These are phyloP conservation scores for Sebastes matsubarae DNA, from an alignment of 2,797 vertebrate species.

Conservation along the genomic window DNA sequence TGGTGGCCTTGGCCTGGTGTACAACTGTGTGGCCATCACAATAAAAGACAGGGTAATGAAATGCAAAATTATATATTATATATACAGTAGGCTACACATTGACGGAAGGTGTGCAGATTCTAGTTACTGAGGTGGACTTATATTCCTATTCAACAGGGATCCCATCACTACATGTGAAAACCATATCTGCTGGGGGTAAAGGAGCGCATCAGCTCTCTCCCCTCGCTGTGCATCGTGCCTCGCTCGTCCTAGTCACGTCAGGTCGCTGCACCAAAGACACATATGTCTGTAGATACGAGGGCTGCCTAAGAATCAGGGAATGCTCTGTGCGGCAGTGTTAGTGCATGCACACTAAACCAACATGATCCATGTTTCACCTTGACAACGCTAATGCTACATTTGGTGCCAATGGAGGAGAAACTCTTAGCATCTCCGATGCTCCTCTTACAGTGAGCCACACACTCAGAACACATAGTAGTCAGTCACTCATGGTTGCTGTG, in stretches of 20 bases:
- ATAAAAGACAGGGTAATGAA: not conserved
- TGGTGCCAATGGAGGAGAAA: not conserved
- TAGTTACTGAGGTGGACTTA: not conserved
- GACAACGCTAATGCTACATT: not conserved
- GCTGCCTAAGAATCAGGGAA: not conserved
- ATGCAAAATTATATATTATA: not conserved
- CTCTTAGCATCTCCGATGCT: not conserved
- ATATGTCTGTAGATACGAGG: not conserved
- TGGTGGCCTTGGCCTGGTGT: not conserved
- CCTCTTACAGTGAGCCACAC: not conserved
- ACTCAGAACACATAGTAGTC: not conserved
- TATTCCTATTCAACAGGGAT: slow-evolving; percentile 1
- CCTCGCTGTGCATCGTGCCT: not conserved
- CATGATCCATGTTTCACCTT: not conserved
- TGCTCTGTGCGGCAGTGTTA: not conserved
- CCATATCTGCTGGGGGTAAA: not conserved
- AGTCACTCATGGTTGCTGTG: not conserved
- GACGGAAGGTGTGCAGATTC: not conserved
- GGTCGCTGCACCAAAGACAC: slow-evolving; percentile 16
- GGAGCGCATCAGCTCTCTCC: not conserved
- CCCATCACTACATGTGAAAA: not conserved
- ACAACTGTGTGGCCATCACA: not conserved
- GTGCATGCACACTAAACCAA: not conserved
- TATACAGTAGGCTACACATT: not conserved
- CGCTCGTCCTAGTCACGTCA: not conserved